Evolutionary conservation across 2,888 invertebrate species (phyloP).

Genomic region (Parnassius mnemosyne): DNA sequence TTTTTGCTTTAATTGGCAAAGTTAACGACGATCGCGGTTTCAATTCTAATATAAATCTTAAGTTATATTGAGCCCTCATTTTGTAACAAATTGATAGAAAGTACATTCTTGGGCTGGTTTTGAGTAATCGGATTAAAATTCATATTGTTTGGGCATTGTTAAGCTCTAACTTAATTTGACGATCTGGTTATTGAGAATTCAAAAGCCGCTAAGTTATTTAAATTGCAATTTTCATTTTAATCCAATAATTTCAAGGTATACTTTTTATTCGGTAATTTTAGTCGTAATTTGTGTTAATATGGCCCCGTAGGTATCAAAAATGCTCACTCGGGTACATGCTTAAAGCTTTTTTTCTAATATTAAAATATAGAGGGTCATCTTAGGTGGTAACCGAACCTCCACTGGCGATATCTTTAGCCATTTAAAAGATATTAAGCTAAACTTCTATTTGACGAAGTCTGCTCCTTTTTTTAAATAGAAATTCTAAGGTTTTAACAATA

Average conservation of each 20-base stretch:
- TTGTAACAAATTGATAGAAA: constrained; percentile 20
- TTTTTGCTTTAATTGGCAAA: constrained; percentile 21
- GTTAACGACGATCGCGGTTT: constrained; percentile 20
- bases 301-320: no score
- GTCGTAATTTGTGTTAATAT: no score
- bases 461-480: no score
- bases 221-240: constrained; percentile 1
- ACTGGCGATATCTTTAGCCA: no score
- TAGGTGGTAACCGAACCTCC: no score
- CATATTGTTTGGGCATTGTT: constrained; percentile 18
- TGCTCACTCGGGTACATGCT: no score
- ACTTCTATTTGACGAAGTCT: no score
- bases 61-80: constrained; percentile 11
- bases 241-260: not conserved
- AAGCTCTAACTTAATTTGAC: constrained; percentile 7
- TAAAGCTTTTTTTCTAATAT: no score
- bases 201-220: constrained; percentile 9
- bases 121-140: not conserved
- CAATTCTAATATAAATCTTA: constrained; percentile 11
- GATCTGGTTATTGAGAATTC: constrained; percentile 14
- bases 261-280: no score
- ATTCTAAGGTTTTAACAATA: no score
- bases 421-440: no score
- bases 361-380: no score
- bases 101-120: constrained; percentile 1